Conservation (phyloP, 2,113 vertebrate genomes). For the Psittacula cyanocephala region DNA sequence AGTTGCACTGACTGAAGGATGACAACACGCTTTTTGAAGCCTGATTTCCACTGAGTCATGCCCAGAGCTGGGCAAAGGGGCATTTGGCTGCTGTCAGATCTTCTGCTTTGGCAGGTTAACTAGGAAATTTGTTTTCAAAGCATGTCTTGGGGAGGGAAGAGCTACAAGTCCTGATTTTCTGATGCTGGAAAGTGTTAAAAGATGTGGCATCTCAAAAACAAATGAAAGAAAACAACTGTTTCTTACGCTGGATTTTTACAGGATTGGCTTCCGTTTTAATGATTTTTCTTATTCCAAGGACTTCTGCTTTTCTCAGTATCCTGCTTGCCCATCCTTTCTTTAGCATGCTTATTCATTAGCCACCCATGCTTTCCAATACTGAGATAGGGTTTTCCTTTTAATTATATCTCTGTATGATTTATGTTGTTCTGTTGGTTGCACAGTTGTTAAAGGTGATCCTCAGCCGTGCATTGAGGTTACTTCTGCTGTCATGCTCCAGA, state of each 20-base stretch:
- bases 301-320: background rate
- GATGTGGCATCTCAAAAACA: background rate
- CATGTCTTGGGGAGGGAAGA: background rate
- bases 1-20: background rate
- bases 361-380: background rate
- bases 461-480: background rate
- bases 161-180: background rate
- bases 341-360: background rate
- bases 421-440: background rate
- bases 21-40: background rate
- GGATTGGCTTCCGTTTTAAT: background rate
- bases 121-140: constrained; percentile 13
- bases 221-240: background rate
- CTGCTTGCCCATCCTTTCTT: background rate
- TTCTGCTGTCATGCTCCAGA: accelerated
- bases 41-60: constrained; percentile 53
- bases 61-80: background rate
- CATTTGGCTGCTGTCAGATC: background rate
- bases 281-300: background rate
- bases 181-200: background rate
- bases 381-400: background rate
- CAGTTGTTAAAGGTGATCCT: background rate
- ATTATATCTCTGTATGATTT: background rate
- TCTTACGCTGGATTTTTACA: background rate
- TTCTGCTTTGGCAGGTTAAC: constrained; percentile 45